A percentile compares a stretch with the other conserved stretches of the same genome.
Conservation (phyloP, 37 sponge, comb jelly and placozoan species). For the Hexactinellida sp. region DNA sequence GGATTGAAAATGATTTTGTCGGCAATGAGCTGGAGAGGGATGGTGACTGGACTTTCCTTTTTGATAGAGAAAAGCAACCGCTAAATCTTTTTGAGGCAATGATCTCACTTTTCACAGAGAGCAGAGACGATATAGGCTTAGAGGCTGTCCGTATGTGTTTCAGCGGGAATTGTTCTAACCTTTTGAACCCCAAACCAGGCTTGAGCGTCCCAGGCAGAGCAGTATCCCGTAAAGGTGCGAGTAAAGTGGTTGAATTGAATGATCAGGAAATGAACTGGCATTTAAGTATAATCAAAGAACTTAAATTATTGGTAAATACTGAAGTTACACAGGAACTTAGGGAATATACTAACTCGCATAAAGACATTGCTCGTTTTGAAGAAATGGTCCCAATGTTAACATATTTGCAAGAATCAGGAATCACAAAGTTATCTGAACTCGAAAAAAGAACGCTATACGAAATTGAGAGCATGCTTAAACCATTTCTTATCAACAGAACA, state of each 20-base stretch:
- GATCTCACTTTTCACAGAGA: neutral
- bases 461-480: neutral
- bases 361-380: neutral
- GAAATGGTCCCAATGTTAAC: neutral
- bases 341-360: neutral
- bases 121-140: neutral
- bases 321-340: neutral
- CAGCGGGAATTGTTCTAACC: neutral
- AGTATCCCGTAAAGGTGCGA: neutral
- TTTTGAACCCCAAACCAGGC: neutral
- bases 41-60: neutral
- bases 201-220: neutral
- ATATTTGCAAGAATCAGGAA: neutral
- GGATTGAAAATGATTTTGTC: neutral
- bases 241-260: neutral
- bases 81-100: neutral
- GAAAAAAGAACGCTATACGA: neutral
- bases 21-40: neutral
- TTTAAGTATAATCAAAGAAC: neutral
- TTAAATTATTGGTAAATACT: neutral
- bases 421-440: neutral
- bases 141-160: constrained; percentile 7
- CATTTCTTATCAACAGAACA: neutral
- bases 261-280: neutral
- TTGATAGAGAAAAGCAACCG: neutral